Evolutionary conservation across 2,888 invertebrate species (phyloP), one percentile per base, ranked within the genome.

Genomic region (Cheilosia scutellata): DNA sequence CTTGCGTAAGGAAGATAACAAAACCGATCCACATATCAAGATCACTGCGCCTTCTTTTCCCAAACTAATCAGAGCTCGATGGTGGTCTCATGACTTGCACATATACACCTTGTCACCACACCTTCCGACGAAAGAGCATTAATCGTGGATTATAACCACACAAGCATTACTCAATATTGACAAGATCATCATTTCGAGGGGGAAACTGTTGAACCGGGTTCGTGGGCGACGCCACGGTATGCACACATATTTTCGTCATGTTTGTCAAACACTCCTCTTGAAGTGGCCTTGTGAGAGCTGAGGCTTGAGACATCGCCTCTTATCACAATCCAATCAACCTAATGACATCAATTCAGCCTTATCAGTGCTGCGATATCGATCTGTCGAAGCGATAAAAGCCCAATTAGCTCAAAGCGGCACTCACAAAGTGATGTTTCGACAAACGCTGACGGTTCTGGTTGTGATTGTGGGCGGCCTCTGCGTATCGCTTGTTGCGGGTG

Each of bases 91-190:
- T 44, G 37, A 63, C 55, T 5, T 27, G 16, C 20, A 42, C 3
- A 0, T 7, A 20, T 27, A 13, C 74, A 31, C 20, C 33, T 47
- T 74, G 65, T 71, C 79, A 65, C 68, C 82, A 51, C 70, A 51
- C 76, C 65, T 53, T 55, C 33, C 31, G 16, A 71, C 65, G 60
- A 72, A 58, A 71, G 53, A 66, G 42, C 47, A 71, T 63, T 58
- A 53, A 51, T 63, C 49, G 51, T 58, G 63, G 83, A 78, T 83
- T 63, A 78, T 74, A 40, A 20, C 62, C 58, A n/a, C 63, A 53
- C 33, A 63, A 74, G 58, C 68, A 74, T 83, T 83, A 78, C 74
- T 78, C 83, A 83, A 74, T 49, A 65, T 65, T 74, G 70, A 83
- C 78, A 78, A 74, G 78, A 78, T 83, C 83, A n/a, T 33, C 57